Evolutionary conservation across 2,113 vertebrate species (phyloP).

Genomic region (Platysternon megacephalum): DNA sequence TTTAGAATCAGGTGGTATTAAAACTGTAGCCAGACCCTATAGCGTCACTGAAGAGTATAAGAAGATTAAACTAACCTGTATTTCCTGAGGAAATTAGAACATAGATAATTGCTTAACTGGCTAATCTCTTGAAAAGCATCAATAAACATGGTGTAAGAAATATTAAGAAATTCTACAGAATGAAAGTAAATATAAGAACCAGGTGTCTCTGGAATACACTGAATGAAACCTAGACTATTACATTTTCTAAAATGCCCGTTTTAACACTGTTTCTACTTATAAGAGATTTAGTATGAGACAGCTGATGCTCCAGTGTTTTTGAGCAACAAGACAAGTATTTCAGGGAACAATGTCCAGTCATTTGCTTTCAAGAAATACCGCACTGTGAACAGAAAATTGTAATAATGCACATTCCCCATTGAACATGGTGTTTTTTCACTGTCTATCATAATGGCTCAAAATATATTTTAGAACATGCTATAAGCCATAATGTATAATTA

Average conservation of each 20-base stretch:
- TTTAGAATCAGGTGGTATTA: background rate
- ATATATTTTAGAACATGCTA: background rate
- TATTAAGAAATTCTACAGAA: background rate
- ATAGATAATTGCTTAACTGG: background rate
- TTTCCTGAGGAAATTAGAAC: slow-evolving; percentile 31
- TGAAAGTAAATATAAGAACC: background rate
- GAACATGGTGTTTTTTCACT: background rate
- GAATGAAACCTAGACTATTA: background rate
- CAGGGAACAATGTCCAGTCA: background rate
- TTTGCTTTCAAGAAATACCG: background rate
- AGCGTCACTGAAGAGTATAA: background rate
- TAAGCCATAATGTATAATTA: background rate
- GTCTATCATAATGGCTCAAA: background rate
- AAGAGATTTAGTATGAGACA: rapidly evolving
- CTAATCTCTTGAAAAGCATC: slow-evolving; percentile 8
- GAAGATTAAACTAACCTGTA: slow-evolving; percentile 14
- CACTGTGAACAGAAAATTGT: background rate
- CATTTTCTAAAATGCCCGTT: background rate
- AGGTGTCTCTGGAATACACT: background rate
- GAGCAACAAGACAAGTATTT: background rate
- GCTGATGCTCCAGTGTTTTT: background rate
- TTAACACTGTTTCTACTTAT: background rate
- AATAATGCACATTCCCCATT: background rate
- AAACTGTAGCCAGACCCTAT: background rate
- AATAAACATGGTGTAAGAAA: background rate